These are phyloP conservation scores for Lithosia quadra DNA, from an alignment of 2,888 invertebrate genomes.

Conservation along the genomic window DNA sequence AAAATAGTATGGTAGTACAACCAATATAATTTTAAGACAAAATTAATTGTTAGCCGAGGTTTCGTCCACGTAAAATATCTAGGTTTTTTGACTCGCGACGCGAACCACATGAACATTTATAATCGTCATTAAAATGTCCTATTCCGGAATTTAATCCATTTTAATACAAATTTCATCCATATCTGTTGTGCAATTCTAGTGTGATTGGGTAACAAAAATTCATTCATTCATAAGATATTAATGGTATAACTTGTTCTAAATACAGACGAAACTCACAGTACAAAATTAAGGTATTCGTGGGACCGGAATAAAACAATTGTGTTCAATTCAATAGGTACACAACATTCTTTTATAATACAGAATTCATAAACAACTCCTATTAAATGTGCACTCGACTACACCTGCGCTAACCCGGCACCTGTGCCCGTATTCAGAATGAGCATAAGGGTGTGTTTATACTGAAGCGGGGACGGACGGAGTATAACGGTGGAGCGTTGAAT, in stretches of 20 bases:
- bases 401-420: conserved; percentile 1
- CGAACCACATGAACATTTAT: no score
- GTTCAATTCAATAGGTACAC: conserved; percentile 3
- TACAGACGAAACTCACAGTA: not conserved
- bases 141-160: no score
- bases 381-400: not conserved
- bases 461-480: not conserved
- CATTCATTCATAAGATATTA: not conserved
- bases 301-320: conserved; percentile 1
- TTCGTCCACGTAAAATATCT: no score
- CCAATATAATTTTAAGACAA: no score
- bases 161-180: no score
- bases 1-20: no score
- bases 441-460: not conserved
- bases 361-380: conserved; percentile 2
- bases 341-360: not conserved
- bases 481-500: no score
- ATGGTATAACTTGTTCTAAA: not conserved
- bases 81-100: no score
- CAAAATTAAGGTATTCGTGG: not conserved
- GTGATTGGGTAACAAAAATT: not conserved
- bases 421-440: not conserved
- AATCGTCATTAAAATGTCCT: no score
- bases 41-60: no score
- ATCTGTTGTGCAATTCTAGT: no score